A percentile compares a stretch with the other conserved stretches of the same genome.
Conservation (phyloP, 2,113 vertebrate genomes). For the Calyptomena viridis region DNA sequence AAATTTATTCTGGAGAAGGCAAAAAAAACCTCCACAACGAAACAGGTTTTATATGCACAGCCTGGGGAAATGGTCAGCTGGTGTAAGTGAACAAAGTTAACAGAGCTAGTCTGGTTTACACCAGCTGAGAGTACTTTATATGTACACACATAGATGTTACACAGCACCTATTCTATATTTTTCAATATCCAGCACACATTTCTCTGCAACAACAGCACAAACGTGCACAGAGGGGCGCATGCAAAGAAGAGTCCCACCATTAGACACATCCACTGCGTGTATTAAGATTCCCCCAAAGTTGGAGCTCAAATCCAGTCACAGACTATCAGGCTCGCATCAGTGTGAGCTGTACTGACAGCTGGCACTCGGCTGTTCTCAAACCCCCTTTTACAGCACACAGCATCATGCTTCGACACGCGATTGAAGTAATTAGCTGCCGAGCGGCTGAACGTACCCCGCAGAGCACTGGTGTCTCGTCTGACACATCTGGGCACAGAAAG, state of each 20-base stretch:
- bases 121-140: background rate
- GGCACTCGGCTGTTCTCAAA: constrained; percentile 90
- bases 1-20: background rate
- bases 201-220: background rate
- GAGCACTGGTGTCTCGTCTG: constrained; percentile 95
- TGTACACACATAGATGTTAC: fast-evolving
- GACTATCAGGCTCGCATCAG: constrained; percentile 78
- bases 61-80: background rate
- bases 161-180: background rate
- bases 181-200: background rate
- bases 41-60: background rate
- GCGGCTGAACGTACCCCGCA: constrained; percentile 90
- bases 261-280: background rate
- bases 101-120: background rate
- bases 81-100: background rate
- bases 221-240: background rate
- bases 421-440: constrained; percentile 99
- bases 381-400: constrained; percentile 85
- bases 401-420: constrained; percentile 85
- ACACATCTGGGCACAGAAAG: constrained; percentile 99
- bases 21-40: background rate
- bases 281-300: background rate
- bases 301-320: constrained; percentile 51
- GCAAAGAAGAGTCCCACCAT: background rate
- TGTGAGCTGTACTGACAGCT: constrained; percentile 88